These are phyloP conservation scores for Siniperca scherzeri DNA, from an alignment of 2,797 vertebrate genomes.

Conservation along the genomic window DNA sequence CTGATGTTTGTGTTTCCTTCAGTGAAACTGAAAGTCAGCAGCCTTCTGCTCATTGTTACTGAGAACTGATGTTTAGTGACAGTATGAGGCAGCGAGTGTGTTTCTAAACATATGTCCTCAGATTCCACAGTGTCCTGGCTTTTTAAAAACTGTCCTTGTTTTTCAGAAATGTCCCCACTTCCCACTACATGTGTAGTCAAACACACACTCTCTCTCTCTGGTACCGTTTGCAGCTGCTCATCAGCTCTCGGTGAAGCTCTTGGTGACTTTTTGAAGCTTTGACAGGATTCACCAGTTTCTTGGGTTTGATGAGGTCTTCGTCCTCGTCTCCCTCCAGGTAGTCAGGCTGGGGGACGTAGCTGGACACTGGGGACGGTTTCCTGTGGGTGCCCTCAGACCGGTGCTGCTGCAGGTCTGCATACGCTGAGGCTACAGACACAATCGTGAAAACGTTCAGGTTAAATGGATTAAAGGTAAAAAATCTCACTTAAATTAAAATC, in stretches of 20 bases:
- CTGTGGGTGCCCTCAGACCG: constrained; percentile 53
- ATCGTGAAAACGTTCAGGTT: neutral
- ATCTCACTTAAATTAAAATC: neutral
- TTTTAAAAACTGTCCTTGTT: no score
- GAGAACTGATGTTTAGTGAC: no score
- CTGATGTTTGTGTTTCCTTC: no score
- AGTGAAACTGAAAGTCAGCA: no score
- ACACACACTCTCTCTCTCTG: neutral
- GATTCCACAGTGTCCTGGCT: no score
- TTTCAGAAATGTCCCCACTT: neutral
- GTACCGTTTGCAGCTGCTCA: constrained; percentile 94
- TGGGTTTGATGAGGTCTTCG: constrained; percentile 95
- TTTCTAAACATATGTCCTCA: no score
- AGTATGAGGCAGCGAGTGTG: no score
- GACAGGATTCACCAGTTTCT: constrained; percentile 95
- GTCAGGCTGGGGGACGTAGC: constrained; percentile 88
- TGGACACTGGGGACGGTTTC: constrained; percentile 76
- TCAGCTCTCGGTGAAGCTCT: constrained; percentile 94
- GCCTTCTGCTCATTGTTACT: no score
- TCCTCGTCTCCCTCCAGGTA: constrained; percentile 87
- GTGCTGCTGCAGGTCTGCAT: constrained; percentile 88
- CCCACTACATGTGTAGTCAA: neutral
- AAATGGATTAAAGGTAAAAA: neutral
- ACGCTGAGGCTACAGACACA: constrained; percentile 86
- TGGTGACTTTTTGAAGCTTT: constrained; percentile 96